These are phyloP conservation scores for Vimba vimba DNA, from an alignment of 2,113 vertebrate genomes.

Conservation along the genomic window DNA sequence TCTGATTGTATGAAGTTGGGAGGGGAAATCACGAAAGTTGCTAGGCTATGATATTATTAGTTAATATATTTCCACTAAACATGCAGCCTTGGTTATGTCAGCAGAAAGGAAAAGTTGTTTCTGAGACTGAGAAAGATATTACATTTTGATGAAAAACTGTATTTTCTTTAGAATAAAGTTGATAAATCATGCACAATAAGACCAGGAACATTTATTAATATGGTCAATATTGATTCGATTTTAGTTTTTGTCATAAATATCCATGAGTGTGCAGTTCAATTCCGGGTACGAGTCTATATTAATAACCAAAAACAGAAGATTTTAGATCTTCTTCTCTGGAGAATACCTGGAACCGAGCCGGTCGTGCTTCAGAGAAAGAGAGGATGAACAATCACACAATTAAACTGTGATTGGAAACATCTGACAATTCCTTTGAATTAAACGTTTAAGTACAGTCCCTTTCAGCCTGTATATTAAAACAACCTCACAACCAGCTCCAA, in stretches of 20 bases:
- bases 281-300: background rate
- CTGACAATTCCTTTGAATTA: constrained; percentile 22
- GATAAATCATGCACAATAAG: background rate
- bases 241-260: background rate
- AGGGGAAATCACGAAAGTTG: background rate
- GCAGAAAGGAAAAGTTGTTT: constrained; percentile 12
- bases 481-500: background rate
- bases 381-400: constrained; percentile 7
- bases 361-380: background rate
- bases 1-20: background rate
- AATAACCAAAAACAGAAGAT: background rate
- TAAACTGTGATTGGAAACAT: constrained; percentile 11
- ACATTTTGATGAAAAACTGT: background rate
- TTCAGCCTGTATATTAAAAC: constrained; percentile 6
- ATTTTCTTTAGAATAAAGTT: constrained; percentile 1
- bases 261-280: too few relatives aligned
- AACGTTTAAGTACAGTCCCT: background rate
- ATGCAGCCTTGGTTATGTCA: background rate
- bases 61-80: background rate
- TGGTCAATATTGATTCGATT: background rate
- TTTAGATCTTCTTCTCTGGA: background rate
- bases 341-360: background rate
- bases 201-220: background rate
- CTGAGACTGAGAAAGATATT: background rate
- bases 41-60: background rate